phyloP scores from a whole-genome alignment of 2,888 invertebrate species.

The Disparrhopalites patrizii region DNA sequence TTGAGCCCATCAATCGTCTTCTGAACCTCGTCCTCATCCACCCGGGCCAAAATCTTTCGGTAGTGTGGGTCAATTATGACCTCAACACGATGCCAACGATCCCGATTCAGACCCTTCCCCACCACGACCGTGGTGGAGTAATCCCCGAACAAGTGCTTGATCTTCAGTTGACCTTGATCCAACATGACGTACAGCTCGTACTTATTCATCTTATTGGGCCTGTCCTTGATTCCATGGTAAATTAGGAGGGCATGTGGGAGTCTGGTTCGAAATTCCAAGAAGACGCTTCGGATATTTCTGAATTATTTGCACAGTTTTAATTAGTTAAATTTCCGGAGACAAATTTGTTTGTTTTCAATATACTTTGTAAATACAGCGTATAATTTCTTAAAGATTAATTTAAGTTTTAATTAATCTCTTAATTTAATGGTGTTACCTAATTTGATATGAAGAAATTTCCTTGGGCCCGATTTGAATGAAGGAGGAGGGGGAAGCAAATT shows the following conservation, averaged over 20 bases:
- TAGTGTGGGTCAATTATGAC: slow-evolving; percentile 83
- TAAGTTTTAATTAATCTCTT: too few species aligned
- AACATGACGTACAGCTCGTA: slow-evolving; percentile 88
- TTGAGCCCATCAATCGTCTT: slow-evolving; percentile 69
- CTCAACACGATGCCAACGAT: slow-evolving; percentile 84
- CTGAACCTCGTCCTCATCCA: slow-evolving; percentile 81
- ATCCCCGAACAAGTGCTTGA: slow-evolving; percentile 86
- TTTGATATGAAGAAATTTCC: slow-evolving; percentile 81
- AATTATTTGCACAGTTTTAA: neutral
- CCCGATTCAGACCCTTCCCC: slow-evolving; percentile 79
- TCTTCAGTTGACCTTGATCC: slow-evolving; percentile 85
- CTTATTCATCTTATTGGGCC: slow-evolving; percentile 74
- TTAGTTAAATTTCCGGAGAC: too few species aligned
- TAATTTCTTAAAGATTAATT: too few species aligned
- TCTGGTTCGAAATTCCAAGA: slow-evolving; percentile 81
- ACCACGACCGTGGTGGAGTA: slow-evolving; percentile 79
- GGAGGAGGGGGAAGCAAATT: slow-evolving; percentile 86
- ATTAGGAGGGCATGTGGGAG: slow-evolving; percentile 82
- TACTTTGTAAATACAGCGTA: too few species aligned
- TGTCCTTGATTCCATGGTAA: slow-evolving; percentile 83
- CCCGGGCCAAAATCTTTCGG: slow-evolving; percentile 75
- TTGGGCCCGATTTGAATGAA: slow-evolving; percentile 88
- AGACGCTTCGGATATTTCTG: slow-evolving; percentile 54
- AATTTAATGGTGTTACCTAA: too few species aligned
- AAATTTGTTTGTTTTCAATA: too few species aligned